These are phyloP conservation scores for Potamilus streckersoni DNA, from an alignment of 1,140 invertebrate species.

Conservation along the genomic window DNA sequence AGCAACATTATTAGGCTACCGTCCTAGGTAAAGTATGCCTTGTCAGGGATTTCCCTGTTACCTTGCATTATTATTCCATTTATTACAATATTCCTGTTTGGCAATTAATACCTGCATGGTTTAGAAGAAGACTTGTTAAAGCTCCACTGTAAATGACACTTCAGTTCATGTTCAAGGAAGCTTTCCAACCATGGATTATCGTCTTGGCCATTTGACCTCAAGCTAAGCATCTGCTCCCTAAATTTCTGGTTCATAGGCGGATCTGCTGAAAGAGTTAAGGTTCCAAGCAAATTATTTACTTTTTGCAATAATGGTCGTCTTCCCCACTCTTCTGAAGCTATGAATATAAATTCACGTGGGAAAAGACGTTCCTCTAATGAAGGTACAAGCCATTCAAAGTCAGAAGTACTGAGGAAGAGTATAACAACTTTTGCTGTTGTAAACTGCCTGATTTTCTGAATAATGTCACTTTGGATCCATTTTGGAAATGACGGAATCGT, in stretches of 20 bases:
- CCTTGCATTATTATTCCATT: too few species aligned
- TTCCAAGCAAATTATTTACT: constrained; percentile 14
- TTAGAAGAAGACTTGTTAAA: constrained; percentile 23
- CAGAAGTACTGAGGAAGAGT: constrained; percentile 29
- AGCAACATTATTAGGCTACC: too few species aligned
- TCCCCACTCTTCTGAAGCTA: constrained; percentile 39
- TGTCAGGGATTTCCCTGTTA: too few species aligned
- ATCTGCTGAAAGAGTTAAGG: constrained; percentile 28
- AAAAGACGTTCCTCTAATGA: constrained; percentile 12
- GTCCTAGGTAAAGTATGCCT: too few species aligned
- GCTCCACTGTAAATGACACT: constrained; percentile 30
- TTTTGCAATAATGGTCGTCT: constrained; percentile 16
- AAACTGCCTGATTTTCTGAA: constrained; percentile 11
- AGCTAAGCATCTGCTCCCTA: constrained; percentile 11
- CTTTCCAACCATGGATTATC: constrained; percentile 25
- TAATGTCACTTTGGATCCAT: constrained; percentile 6
- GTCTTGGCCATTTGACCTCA: constrained; percentile 1
- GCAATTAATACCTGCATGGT: too few species aligned
- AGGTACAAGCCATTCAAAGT: constrained; percentile 10
- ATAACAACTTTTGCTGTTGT: constrained; percentile 31
- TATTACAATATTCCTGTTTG: too few species aligned
- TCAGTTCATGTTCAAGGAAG: constrained; percentile 20
- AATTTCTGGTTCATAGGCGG: constrained; percentile 20
- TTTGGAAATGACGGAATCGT: constrained; percentile 10
- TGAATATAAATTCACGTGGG: constrained; percentile 32